Evolutionary conservation across 1,140 invertebrate species (phyloP).

Genomic region (Pogonognathellus flavescens): DNA sequence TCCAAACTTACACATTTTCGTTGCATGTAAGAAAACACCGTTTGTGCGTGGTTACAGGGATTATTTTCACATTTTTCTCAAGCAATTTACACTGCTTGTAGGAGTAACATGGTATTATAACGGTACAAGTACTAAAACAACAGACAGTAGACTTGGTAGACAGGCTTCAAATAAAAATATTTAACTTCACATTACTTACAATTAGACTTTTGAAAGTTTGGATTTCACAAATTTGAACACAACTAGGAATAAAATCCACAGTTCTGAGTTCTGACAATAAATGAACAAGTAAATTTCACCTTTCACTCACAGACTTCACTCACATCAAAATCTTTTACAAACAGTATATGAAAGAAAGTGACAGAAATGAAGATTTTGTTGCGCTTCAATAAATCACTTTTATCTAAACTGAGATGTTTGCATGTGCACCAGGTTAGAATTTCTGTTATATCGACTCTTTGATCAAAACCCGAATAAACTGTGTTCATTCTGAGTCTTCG

Average conservation of each 20-base stretch:
- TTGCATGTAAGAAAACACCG: too few species aligned
- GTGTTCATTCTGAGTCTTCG: background rate
- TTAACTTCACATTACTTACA: too few species aligned
- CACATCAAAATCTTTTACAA: background rate
- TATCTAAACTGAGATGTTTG: constrained; percentile 8
- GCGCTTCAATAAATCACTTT: background rate
- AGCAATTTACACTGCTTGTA: too few species aligned
- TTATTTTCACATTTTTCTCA: too few species aligned
- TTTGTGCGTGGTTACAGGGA: too few species aligned
- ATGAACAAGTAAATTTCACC: background rate
- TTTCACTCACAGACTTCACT: background rate
- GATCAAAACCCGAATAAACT: constrained; percentile 11
- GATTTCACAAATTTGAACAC: too few species aligned
- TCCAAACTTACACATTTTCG: too few species aligned
- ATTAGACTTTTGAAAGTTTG: too few species aligned
- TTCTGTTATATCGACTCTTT: constrained; percentile 3
- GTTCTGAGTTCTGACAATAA: background rate
- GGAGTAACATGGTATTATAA: too few species aligned
- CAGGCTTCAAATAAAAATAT: too few species aligned
- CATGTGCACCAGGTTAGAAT: background rate
- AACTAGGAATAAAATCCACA: background rate
- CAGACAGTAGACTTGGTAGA: too few species aligned
- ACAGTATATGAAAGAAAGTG: background rate
- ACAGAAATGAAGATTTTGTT: background rate
- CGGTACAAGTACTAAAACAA: too few species aligned